Evolutionary conservation across 2,888 invertebrate genomes (phyloP), one percentile per base, ranked within the genome.

Genomic region (Neelides folsomi): DNA sequence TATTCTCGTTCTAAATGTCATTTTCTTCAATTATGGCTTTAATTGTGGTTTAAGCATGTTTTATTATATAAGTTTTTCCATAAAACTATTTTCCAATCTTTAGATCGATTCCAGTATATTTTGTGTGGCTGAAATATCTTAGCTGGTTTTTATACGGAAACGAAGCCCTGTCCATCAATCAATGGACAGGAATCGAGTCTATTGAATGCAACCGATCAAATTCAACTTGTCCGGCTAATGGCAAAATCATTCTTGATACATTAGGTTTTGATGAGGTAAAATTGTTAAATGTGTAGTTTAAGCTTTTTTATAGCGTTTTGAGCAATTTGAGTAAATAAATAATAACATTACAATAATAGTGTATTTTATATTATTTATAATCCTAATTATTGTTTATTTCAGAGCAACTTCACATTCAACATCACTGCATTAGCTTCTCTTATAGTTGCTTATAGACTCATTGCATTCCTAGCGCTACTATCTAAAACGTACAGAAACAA

Each of bases 141-240:
- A 90, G 90, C 0, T 92, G 92, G 92, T 90, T 92, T 72, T 80
- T 84, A 51, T 92, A 89, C 70, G 87, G 87, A 27, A 89, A 89
- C 70, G 90, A 92, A 70, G 87, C 88, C 0, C 72, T 92, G 15
- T 73, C 86, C 49, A 79, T 92, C 51, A 92, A 90, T 73, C 92
- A 93, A 68, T 92, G 92, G 92, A 69, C 78, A 0, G 81, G 83
- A 42, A 77, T 92, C 10, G 80, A 81, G 5, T 73, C 77, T 64
- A 89, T 92, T 63, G 77, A 77, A 1, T 89, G 88, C 67, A 80
- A 80, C 1, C 72, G 78, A 27, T 77, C 78, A 60, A 84, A 83
- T 71, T 77, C 80, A 47, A 83, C 85, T 2, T 88, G 89, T 65
- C 85, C 84, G 0, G 79, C 77, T 37, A 80, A 80, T 20, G 90